These are phyloP conservation scores for Hydrocynus forskahlii DNA, from an alignment of 2,797 vertebrate genomes.

Conservation along the genomic window DNA sequence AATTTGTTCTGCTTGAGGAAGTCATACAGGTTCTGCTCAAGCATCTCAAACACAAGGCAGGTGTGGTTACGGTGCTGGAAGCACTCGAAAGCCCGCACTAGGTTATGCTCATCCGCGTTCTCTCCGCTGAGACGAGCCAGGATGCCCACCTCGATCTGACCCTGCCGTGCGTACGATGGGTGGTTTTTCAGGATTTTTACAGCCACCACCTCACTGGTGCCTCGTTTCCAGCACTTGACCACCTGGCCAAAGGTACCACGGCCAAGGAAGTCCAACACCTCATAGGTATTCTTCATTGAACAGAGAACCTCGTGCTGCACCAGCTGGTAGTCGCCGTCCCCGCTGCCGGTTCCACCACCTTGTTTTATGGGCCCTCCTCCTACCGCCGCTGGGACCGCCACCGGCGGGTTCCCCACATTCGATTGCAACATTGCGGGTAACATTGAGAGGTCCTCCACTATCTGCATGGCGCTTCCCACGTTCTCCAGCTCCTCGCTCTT, in stretches of 20 bases:
- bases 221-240: constrained; percentile 99
- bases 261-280: constrained; percentile 98
- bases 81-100: constrained; percentile 96
- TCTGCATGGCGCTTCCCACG: constrained; percentile 93
- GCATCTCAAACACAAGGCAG: constrained; percentile 98
- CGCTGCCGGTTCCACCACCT: constrained; percentile 78
- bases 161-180: constrained; percentile 96
- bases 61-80: constrained; percentile 98
- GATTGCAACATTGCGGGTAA: constrained; percentile 98
- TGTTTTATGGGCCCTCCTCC: constrained; percentile 86
- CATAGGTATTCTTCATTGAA: constrained; percentile 97
- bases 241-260: constrained; percentile 98
- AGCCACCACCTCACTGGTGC: constrained; percentile 94
- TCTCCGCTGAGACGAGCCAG: constrained; percentile 94
- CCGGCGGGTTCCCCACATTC: constrained; percentile 86
- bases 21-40: constrained; percentile 98
- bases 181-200: constrained; percentile 99
- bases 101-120: constrained; percentile 96
- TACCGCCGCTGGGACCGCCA: constrained; percentile 82
- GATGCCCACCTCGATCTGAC: constrained; percentile 98
- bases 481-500: constrained; percentile 96
- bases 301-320: constrained; percentile 97
- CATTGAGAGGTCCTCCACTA: constrained; percentile 96
- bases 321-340: constrained; percentile 96
- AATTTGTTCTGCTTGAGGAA: constrained; percentile 99